Evolutionary conservation across 2,888 invertebrate genomes (phyloP).

Genomic region (Maniola hyperantus): DNA sequence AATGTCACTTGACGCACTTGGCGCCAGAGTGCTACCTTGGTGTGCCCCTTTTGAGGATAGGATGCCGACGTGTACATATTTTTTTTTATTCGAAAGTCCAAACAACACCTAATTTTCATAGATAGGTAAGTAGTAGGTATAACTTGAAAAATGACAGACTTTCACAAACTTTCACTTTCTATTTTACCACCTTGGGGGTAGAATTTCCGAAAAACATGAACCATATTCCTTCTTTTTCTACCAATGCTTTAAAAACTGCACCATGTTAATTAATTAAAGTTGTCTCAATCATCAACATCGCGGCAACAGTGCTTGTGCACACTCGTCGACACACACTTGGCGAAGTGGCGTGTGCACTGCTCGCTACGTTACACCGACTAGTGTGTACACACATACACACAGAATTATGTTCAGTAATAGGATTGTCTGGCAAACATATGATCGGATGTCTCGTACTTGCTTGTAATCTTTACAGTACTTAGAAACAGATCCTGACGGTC

Average conservation of each 20-base stretch:
- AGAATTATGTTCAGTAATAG: constrained; percentile 1
- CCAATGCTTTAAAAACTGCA: too few species aligned
- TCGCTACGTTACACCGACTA: background rate
- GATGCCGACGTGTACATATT: too few species aligned
- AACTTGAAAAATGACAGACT: too few species aligned
- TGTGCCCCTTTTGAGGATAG: constrained; percentile 6
- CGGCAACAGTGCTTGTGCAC: background rate
- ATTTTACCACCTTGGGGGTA: too few species aligned
- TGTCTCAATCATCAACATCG: background rate
- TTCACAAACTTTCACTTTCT: too few species aligned
- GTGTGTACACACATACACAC: background rate
- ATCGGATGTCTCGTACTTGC: background rate
- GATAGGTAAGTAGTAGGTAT: too few species aligned
- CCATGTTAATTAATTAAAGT: background rate
- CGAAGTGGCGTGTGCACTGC: background rate
- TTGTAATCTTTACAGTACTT: background rate
- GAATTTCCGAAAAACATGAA: too few species aligned
- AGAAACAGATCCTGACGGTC: too few species aligned
- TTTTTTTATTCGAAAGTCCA: too few species aligned
- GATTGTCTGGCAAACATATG: background rate
- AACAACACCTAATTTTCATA: too few species aligned
- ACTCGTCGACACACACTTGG: background rate
- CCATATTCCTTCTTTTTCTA: too few species aligned
- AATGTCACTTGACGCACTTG: background rate
- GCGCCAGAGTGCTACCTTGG: background rate